Evolutionary conservation across 2,888 invertebrate genomes (phyloP).

Genomic region (Microctonus brassicae): DNA sequence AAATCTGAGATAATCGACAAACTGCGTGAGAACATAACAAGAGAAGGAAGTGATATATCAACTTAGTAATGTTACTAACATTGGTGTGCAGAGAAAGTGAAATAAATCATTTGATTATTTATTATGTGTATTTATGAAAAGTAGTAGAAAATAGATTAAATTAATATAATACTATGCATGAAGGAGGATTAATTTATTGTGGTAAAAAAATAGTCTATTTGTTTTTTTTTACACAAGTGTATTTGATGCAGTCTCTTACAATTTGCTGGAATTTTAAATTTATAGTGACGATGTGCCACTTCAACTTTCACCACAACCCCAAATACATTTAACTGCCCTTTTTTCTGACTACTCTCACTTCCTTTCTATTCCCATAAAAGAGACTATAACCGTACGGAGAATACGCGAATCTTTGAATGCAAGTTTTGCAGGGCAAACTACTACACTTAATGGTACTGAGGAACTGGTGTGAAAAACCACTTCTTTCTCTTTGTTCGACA

Average conservation of each 20-base stretch:
- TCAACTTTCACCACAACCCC: neutral
- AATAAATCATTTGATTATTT: neutral
- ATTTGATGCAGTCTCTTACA: too few species aligned
- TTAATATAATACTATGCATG: neutral
- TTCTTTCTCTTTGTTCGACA: neutral
- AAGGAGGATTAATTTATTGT: neutral
- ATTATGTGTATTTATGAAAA: too few species aligned
- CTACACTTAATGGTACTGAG: slow-evolving; percentile 7
- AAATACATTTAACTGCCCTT: slow-evolving; percentile 11
- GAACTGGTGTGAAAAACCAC: slow-evolving; percentile 16
- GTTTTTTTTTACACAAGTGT: too few species aligned
- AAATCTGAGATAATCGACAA: slow-evolving; percentile 25
- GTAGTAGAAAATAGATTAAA: neutral
- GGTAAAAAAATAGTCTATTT: too few species aligned
- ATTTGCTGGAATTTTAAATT: neutral
- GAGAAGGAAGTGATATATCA: slow-evolving; percentile 15
- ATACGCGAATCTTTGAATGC: slow-evolving; percentile 4
- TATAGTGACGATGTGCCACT: neutral
- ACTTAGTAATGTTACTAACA: slow-evolving; percentile 12
- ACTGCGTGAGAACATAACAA: slow-evolving; percentile 2
- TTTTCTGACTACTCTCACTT: slow-evolving; percentile 12
- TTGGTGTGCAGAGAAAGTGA: neutral
- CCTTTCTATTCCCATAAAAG: slow-evolving; percentile 11
- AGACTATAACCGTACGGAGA: slow-evolving; percentile 17
- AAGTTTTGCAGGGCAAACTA: neutral